Evolutionary conservation across 1,140 invertebrate genomes (phyloP).

Genomic region (Rhyzopertha dominica): DNA sequence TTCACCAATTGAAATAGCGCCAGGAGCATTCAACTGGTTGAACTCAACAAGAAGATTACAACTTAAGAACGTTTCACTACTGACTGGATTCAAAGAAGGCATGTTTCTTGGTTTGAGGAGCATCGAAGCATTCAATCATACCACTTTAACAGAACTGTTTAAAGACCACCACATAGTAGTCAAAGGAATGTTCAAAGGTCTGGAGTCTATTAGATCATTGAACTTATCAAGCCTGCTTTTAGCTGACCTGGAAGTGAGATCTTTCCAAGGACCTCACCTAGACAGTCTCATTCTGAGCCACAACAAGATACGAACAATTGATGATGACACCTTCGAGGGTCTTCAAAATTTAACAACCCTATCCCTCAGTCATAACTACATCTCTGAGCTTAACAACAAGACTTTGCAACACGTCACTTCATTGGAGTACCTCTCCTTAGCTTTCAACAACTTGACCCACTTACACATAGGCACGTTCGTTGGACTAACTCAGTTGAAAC

Average conservation of each 20-base stretch:
- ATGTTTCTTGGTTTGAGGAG: too few relatives aligned
- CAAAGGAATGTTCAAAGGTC: neutral
- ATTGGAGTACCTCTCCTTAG: conserved; percentile 1
- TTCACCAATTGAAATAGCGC: too few relatives aligned
- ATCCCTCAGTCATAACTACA: conserved; percentile 1
- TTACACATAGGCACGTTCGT: neutral
- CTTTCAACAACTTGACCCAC: conserved; percentile 2
- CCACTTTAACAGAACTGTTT: too few relatives aligned
- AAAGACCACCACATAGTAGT: neutral
- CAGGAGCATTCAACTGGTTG: too few relatives aligned
- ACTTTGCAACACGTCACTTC: neutral
- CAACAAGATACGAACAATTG: neutral
- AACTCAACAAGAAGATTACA: too few relatives aligned
- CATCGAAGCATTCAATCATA: too few relatives aligned
- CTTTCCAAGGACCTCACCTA: neutral
- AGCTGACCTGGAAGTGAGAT: neutral
- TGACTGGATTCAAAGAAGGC: too few relatives aligned
- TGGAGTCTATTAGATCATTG: neutral
- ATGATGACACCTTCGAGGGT: conserved; percentile 1
- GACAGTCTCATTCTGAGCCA: too few relatives aligned
- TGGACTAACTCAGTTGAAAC: neutral
- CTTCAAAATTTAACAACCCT: neutral
- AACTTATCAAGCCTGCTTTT: conserved; percentile 3
- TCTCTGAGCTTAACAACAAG: neutral
- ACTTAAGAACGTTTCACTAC: too few relatives aligned